Conservation (phyloP, 2,797 vertebrate species). For the Microctenopoma steveboyesi region DNA sequence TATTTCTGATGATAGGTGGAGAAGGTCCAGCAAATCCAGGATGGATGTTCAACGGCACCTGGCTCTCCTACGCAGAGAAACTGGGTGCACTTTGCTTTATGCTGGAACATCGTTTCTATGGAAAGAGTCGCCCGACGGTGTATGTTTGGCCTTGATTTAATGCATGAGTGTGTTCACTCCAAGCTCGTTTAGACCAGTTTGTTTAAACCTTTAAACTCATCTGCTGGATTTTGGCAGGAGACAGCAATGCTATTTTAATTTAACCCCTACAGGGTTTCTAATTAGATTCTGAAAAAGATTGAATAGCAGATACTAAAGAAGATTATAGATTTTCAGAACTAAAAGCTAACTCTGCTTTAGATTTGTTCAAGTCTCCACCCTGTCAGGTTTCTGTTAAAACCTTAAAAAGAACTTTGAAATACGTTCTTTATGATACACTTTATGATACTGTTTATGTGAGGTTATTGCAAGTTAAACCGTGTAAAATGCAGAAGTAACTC, state of each 20-base stretch:
- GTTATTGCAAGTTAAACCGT: no score
- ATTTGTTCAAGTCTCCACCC: background rate
- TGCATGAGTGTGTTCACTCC: background rate
- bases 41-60: conserved; percentile 74
- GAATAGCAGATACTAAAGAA: background rate
- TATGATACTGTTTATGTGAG: no score
- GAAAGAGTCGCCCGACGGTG: conserved; percentile 77
- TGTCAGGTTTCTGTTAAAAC: background rate
- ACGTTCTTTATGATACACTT: no score
- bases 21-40: conserved; percentile 73
- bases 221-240: no score
- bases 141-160: conserved; percentile 36
- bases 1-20: conserved; percentile 83
- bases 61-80: conserved; percentile 76
- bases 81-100: conserved; percentile 77
- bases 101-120: conserved; percentile 83
- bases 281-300: no score
- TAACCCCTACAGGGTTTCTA: no score
- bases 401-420: background rate
- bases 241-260: no score
- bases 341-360: background rate
- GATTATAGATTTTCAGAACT: no score
- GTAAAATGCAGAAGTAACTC: no score
- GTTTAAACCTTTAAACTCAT: background rate
- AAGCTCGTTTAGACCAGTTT: background rate